Base-by-base conservation (phyloP, 1,140 invertebrate genomes). In the Cotesia glomerata region DNA sequence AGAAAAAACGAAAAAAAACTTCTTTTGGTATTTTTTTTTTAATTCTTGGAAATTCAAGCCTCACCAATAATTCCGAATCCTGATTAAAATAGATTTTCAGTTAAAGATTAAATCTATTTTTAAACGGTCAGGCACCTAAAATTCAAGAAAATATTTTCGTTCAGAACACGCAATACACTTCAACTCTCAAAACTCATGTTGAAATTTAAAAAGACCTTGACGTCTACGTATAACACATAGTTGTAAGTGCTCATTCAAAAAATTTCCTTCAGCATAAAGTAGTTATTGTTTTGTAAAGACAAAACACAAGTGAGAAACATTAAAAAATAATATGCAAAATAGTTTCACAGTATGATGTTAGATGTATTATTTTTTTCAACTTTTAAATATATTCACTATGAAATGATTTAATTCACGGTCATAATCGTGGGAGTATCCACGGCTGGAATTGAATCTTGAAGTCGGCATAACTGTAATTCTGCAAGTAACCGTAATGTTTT, bases 401-500 rank as follows among this genome's bases (percentile, higher is more conserved):
- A 68, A 8, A 14, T 34, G 14, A 14, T 35, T 56, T 58, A 56
- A 68, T 68, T 56, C 51, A 56, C 66, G 66, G 51, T 58, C 51
- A 68, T 68, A 68, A 54, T 56, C 34, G 49, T 56, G 34, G 51
- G 49, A 68, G 54, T 32, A 36, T 68, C 11, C 13, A 4, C 65
- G 18, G 5, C 2, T 18, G 51, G 4, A 32, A 34, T 52, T 36
- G 14, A 11, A 9, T 16, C 14, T 36, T 36, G 7, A 39, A 32
- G 2, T 63, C 5, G 34, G 14, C 8, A 52, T 67, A 67, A 67
- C 65, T 67, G 65, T 67, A 54, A 56, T 35, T 34, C 16, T 52
- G 18, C 62, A 32, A n/a, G 49, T 56, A 67, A 67, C 49, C 49
- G 65, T 67, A 67, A 67, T 36, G 65, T 18, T 54, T 51, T 36